These are phyloP conservation scores for Merops nubicus DNA, from an alignment of 2,113 vertebrate species.

Conservation along the genomic window DNA sequence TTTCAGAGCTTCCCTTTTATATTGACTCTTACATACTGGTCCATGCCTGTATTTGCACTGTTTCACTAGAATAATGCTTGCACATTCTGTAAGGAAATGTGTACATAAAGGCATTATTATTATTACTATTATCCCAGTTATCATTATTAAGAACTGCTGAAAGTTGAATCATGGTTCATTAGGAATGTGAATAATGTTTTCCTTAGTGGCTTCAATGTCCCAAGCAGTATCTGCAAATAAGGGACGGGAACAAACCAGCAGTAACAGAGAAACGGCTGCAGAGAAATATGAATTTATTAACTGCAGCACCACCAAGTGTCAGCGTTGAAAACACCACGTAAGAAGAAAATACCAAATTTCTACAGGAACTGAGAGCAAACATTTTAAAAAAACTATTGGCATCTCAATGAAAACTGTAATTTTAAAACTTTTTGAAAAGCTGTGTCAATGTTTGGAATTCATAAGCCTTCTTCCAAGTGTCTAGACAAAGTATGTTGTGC, in stretches of 20 bases:
- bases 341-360: neutral
- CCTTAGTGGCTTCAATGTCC: rapidly evolving
- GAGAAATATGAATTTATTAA: conserved; percentile 40
- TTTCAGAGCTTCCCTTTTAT: neutral
- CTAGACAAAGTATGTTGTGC: neutral
- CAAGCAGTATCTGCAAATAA: neutral
- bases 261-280: neutral
- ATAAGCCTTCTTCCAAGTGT: neutral
- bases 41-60: neutral
- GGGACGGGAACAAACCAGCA: neutral
- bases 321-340: conserved; percentile 9
- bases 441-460: neutral
- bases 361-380: neutral
- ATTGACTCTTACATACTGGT: neutral
- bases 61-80: neutral
- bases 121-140: neutral
- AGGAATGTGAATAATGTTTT: neutral
- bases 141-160: neutral
- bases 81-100: neutral
- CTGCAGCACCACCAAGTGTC: conserved; percentile 78
- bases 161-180: neutral
- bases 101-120: neutral
- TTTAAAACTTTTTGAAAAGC: neutral
- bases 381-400: neutral
- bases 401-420: neutral